Evolutionary conservation across 1,140 invertebrate species (phyloP).

Genomic region (Trichomalopsis sarcophagae): DNA sequence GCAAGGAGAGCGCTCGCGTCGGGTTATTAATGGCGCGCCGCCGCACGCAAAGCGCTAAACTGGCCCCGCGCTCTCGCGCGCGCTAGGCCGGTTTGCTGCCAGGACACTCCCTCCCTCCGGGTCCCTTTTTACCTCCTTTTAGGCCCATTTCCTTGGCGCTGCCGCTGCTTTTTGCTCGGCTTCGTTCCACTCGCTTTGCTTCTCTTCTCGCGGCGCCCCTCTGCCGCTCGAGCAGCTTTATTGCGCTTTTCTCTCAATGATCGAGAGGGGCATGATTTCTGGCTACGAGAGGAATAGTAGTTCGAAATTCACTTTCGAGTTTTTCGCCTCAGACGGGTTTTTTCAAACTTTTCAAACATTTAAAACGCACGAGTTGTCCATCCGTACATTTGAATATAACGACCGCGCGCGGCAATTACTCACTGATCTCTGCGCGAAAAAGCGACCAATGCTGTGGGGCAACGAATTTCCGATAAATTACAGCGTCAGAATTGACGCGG

Average conservation of each 20-base stretch:
- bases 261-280: background rate
- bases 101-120: conserved; percentile 40
- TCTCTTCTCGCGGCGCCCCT: background rate
- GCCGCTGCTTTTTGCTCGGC: conserved; percentile 21
- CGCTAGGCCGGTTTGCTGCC: conserved; percentile 36
- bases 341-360: too few species aligned
- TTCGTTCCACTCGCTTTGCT: too few species aligned
- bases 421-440: too few species aligned
- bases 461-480: too few species aligned
- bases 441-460: too few species aligned
- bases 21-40: conserved; percentile 35
- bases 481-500: too few species aligned
- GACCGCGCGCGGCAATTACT: too few species aligned
- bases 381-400: too few species aligned
- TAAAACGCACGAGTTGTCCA: too few species aligned
- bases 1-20: background rate
- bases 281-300: too few species aligned
- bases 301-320: too few species aligned
- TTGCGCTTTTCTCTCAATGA: conserved; percentile 12
- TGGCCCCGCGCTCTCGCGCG: background rate
- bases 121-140: background rate
- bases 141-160: conserved; percentile 12
- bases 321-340: too few species aligned
- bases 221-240: background rate
- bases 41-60: conserved; percentile 35